phyloP scores from a whole-genome alignment of 92 coral and sea anemone genomes.

The Paragorgia papillata region DNA sequence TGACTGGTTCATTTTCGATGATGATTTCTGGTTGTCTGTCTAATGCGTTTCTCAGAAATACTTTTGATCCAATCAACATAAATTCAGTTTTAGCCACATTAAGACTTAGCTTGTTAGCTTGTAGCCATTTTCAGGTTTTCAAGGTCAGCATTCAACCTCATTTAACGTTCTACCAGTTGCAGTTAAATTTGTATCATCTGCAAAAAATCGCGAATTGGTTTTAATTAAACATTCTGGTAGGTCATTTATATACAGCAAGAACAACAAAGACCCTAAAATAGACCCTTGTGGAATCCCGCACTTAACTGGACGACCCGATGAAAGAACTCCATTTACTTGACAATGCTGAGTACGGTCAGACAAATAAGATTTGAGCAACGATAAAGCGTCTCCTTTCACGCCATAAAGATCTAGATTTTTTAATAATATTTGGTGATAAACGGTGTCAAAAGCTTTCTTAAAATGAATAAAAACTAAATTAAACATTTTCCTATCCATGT shows the following conservation, averaged over 20 bases:
- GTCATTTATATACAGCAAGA: conserved; percentile 33
- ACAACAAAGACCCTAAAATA: conserved; percentile 43
- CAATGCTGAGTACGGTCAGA: conserved; percentile 49
- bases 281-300: conserved; percentile 56
- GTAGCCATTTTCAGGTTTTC: conserved; percentile 9
- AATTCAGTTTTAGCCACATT: conserved; percentile 16
- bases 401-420: conserved; percentile 33
- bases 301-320: conserved; percentile 33
- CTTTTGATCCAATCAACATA: conserved; percentile 18
- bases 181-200: conserved; percentile 23
- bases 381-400: conserved; percentile 38
- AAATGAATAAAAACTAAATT: conserved; percentile 58
- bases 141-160: conserved; percentile 6
- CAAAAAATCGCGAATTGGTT: neutral
- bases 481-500: conserved; percentile 57
- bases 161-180: conserved; percentile 3
- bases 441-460: conserved; percentile 56
- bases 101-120: conserved; percentile 5
- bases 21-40: neutral
- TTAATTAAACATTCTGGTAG: neutral
- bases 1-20: neutral
- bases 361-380: conserved; percentile 52
- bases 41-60: neutral
- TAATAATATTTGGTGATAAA: conserved; percentile 45
- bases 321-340: conserved; percentile 54